Evolutionary conservation across 2,888 invertebrate species (phyloP).

Genomic region (Hypomecis punctinalis): DNA sequence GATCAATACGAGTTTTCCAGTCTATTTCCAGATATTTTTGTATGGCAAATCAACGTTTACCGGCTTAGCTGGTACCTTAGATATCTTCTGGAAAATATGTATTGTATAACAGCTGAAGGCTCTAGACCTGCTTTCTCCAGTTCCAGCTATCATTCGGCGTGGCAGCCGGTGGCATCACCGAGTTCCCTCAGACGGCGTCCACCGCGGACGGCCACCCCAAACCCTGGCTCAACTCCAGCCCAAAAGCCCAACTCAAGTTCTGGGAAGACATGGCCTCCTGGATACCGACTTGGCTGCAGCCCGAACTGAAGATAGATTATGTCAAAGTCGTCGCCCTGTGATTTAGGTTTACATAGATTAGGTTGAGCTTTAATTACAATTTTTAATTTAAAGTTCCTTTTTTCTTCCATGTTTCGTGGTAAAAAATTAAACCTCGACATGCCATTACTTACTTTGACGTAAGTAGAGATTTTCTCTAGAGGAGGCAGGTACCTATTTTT

Average conservation of each 20-base stretch:
- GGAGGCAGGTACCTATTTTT: no score
- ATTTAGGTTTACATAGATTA: conserved; percentile 16
- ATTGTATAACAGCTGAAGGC: not conserved
- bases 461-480: no score
- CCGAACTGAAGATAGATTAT: conserved; percentile 85
- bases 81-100: no score
- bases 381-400: no score
- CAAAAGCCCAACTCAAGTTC: conserved; percentile 85
- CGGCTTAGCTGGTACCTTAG: no score
- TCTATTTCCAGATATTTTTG: no score
- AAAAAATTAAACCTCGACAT: no score
- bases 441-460: no score
- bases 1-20: no score
- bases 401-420: no score
- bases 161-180: conserved; percentile 88
- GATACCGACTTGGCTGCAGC: conserved; percentile 85
- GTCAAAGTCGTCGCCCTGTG: conserved; percentile 84
- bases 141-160: conserved; percentile 88
- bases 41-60: no score
- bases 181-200: conserved; percentile 85
- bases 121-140: conserved; percentile 67
- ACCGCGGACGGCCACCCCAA: conserved; percentile 74
- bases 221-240: conserved; percentile 87
- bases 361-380: conserved; percentile 9
- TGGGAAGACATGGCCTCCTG: conserved; percentile 84